Percentiles rank a stretch among this genome's conserved stretches.
Conservation (phyloP, 2,113 vertebrate genomes). For the Asarcornis scutulata region DNA sequence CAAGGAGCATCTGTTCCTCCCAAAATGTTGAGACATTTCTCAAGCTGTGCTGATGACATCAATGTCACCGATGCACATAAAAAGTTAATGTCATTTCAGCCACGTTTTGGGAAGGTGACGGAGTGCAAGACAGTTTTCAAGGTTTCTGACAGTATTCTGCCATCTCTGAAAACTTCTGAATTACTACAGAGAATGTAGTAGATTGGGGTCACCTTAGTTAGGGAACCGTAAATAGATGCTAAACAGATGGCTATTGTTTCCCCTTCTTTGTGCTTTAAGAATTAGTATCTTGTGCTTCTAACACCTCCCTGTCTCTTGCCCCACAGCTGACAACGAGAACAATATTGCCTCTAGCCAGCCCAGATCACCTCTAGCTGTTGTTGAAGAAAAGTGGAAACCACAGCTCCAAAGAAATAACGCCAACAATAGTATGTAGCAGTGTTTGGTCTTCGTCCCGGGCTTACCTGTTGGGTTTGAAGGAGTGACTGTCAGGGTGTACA, state of each 20-base stretch:
- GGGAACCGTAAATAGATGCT: background rate
- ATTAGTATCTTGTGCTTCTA: background rate
- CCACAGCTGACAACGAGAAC: conserved; percentile 95
- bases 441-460: background rate
- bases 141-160: background rate
- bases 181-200: background rate
- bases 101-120: background rate
- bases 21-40: background rate
- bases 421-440: conserved; percentile 86
- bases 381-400: conserved; percentile 92
- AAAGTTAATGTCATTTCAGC: background rate
- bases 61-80: background rate
- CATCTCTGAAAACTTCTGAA: background rate
- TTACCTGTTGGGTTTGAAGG: background rate
- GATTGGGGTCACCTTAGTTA: background rate
- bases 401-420: conserved; percentile 89
- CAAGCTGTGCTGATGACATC: background rate
- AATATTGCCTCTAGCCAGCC: conserved; percentile 89
- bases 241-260: background rate
- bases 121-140: background rate
- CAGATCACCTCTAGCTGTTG: conserved; percentile 80
- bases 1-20: background rate
- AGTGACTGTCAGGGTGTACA: background rate
- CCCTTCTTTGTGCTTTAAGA: background rate
- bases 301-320: conserved; percentile 42